Evolutionary conservation across 2,797 vertebrate species (phyloP).

Genomic region (Coregonus sp.): DNA sequence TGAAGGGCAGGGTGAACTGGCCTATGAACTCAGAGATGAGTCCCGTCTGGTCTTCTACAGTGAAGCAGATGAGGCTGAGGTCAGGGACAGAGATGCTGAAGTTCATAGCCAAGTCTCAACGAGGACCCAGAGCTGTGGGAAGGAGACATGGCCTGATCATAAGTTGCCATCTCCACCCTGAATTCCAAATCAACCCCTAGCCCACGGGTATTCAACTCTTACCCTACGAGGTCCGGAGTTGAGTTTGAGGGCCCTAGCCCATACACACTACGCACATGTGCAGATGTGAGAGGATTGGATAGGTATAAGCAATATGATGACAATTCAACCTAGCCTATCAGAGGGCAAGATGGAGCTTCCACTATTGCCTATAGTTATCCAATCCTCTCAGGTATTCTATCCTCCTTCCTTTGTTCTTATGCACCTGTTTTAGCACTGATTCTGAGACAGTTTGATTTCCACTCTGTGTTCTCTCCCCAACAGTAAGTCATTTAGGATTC

Average conservation of each 20-base stretch:
- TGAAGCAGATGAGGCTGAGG: constrained; percentile 84
- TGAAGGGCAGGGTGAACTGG: constrained; percentile 85
- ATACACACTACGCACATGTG: neutral
- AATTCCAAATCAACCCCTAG: neutral
- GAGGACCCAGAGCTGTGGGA: constrained; percentile 77
- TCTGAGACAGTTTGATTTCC: constrained; percentile 16
- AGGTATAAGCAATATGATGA: too few species aligned
- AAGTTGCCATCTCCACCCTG: too few species aligned
- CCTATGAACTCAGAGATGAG: constrained; percentile 81
- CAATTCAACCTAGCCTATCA: too few species aligned
- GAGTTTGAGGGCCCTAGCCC: too few species aligned
- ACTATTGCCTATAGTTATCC: too few species aligned
- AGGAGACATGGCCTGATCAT: neutral
- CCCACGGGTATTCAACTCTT: neutral
- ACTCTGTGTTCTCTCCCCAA: neutral
- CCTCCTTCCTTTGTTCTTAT: neutral
- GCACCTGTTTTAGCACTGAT: neutral
- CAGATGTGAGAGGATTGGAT: neutral
- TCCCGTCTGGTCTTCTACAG: constrained; percentile 74
- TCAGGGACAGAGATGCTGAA: constrained; percentile 82
- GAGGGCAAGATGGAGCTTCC: too few species aligned
- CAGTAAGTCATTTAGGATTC: too few species aligned
- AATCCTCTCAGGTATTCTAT: too few species aligned
- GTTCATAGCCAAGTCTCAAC: constrained; percentile 81
- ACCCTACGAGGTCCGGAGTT: too few species aligned